Evolutionary conservation across 2,113 vertebrate genomes (phyloP).

Genomic region (Sula dactylatra): DNA sequence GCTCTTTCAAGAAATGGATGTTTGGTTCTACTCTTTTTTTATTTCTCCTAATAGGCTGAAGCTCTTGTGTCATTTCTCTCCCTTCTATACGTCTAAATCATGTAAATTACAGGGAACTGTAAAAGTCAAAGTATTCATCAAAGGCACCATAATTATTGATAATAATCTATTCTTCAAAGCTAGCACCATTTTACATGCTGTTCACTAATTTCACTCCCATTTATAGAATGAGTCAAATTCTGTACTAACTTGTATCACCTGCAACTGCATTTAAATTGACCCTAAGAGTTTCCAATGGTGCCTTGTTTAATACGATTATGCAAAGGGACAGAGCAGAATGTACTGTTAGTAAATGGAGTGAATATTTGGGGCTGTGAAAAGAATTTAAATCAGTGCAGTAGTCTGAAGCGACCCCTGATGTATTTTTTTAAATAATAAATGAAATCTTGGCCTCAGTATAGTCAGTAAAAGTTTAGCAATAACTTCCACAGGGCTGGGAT

Average conservation of each 20-base stretch:
- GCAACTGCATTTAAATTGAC: background rate
- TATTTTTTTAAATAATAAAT: background rate
- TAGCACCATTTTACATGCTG: background rate
- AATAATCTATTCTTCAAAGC: constrained; percentile 15
- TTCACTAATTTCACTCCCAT: background rate
- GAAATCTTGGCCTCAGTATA: background rate
- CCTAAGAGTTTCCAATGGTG: background rate
- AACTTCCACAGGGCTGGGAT: background rate
- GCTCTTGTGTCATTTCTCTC: background rate
- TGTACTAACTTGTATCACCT: background rate
- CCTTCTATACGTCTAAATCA: background rate
- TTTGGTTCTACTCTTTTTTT: background rate
- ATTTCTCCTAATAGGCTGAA: background rate
- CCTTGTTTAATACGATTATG: background rate
- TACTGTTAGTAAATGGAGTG: background rate
- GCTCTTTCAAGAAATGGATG: background rate
- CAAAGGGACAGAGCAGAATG: background rate
- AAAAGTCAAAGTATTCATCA: constrained; percentile 30
- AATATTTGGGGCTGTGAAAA: background rate
- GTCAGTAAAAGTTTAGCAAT: background rate
- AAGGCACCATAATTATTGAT: constrained; percentile 27
- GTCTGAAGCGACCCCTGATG: background rate
- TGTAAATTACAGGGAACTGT: constrained; percentile 8
- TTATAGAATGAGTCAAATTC: background rate
- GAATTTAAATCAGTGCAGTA: background rate